Evolutionary conservation across 2,113 vertebrate genomes (phyloP), one percentile per base, ranked within the genome.

Genomic region (Poeciliopsis prolifica): DNA sequence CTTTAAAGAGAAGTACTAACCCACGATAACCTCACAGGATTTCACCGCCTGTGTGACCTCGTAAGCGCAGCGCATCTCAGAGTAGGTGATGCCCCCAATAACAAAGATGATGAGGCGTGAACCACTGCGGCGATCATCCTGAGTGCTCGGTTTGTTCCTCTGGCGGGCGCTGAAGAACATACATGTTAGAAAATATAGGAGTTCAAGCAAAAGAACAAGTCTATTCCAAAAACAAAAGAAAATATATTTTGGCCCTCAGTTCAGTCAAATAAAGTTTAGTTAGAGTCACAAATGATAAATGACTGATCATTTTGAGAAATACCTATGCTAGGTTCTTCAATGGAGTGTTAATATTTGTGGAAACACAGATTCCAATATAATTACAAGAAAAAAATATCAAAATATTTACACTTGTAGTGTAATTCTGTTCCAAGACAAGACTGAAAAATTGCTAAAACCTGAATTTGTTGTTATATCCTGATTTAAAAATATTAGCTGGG

Each of bases 61-160:
- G 13, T 99, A 99, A 62, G 98, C 97, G 37, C 93, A 94, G 65
- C 98, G 97, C 94, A 96, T 98, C 94, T 99, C 98, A 0, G 98
- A 99, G 81, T 92, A 93, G 0, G 95, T 93, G 77, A 99, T 89
- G 0, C 98, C 98, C n/a, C 98, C 98, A 0, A 98, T 94, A 31
- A 98, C 86, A 84, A 99, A 99, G n/a, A 99, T 22, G 42, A 99
- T 98, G 77, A 99, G 93, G 14, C 96, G 95, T 0, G 97, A 96
- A 0, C 95, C 93, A 7, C 78, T 94, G 61, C 94, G 95, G 1
- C 95, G 93, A 11, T 98, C 97, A 0, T 97, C 97, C 72, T 90
- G 89, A 31, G 86, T 77, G 63, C 93, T 96, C 10, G 82, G 61
- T 85, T 94, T 94, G 75, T 91, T 87, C 67, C 94, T 95, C 86